Evolutionary conservation across 2,797 vertebrate genomes (phyloP).

Genomic region (Myioborus melanocephalus): DNA sequence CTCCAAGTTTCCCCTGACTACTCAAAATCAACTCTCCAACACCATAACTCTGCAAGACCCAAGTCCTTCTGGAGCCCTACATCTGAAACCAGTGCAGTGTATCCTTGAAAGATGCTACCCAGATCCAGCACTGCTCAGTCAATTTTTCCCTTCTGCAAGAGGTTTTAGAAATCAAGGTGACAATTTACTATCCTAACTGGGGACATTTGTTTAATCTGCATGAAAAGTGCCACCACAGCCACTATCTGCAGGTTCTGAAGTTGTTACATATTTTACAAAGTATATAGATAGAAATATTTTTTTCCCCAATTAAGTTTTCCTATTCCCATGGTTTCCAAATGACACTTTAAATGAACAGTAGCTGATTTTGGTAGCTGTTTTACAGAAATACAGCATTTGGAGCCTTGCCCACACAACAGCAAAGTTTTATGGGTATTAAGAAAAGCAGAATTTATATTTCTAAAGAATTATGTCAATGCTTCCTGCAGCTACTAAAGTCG

Average conservation of each 20-base stretch:
- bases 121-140: neutral
- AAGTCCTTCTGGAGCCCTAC: neutral
- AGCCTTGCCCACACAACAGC: neutral
- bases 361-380: neutral
- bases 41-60: neutral
- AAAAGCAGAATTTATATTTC: neutral
- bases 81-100: neutral
- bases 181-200: neutral
- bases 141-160: neutral
- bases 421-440: neutral
- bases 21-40: neutral
- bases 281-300: neutral
- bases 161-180: neutral
- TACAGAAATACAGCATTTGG: neutral
- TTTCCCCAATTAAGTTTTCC: neutral
- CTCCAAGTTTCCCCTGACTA: neutral
- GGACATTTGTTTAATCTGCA: neutral
- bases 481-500: neutral
- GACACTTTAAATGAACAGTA: neutral
- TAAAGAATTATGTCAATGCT: neutral
- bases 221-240: neutral
- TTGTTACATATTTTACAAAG: neutral
- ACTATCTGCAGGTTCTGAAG: neutral
- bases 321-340: neutral
- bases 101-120: neutral